These are phyloP conservation scores for Petromus typicus DNA, from an alignment of 2,113 vertebrate species.

Conservation along the genomic window DNA sequence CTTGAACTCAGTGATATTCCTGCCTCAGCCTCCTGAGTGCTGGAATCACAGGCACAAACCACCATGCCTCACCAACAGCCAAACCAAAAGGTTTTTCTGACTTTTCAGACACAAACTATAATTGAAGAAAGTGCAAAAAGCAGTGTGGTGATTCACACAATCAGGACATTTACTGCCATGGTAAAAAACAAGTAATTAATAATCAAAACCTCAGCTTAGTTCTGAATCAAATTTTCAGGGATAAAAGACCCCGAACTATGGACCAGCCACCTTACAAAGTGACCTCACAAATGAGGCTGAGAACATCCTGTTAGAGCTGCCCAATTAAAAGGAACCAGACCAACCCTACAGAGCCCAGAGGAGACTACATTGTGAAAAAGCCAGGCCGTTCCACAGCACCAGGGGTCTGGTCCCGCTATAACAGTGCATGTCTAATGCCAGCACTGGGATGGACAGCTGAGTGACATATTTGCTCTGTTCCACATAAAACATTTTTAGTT, in stretches of 20 bases:
- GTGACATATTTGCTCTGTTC: not conserved
- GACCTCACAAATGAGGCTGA: not conserved
- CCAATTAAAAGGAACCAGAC: not conserved
- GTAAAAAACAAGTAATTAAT: conserved; percentile 6
- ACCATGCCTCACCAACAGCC: not conserved
- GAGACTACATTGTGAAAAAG: not conserved
- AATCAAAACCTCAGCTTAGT: not conserved
- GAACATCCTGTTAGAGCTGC: not conserved
- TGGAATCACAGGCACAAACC: not conserved
- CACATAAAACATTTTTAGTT: not conserved
- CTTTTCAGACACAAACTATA: conserved; percentile 50
- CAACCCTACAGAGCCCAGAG: too few species aligned
- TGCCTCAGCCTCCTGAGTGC: not conserved
- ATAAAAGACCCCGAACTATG: not conserved
- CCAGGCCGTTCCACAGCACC: not conserved
- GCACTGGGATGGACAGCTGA: not conserved
- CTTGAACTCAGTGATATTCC: not conserved
- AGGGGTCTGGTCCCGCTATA: not conserved
- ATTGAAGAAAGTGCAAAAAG: conserved; percentile 49
- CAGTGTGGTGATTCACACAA: not conserved
- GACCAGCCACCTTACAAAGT: not conserved
- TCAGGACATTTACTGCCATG: not conserved
- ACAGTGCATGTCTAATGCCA: not conserved
- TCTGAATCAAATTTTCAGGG: conserved; percentile 27
- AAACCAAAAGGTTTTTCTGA: conserved; percentile 30